Evolutionary conservation across 2,888 invertebrate species (phyloP).

Genomic region (Octodonta nipae): DNA sequence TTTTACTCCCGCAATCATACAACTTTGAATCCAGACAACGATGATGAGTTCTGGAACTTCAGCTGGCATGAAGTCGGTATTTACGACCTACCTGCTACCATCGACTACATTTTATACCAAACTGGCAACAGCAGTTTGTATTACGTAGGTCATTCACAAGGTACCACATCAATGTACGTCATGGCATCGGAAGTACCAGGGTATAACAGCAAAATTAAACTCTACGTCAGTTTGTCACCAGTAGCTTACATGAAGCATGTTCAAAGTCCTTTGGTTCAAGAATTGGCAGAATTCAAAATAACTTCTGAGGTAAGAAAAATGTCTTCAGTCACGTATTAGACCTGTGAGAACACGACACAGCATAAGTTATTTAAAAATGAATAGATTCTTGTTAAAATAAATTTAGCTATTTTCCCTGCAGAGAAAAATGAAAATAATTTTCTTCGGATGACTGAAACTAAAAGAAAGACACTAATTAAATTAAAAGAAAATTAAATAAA

Average conservation of each 20-base stretch:
- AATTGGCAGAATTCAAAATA: slow-evolving; percentile 18
- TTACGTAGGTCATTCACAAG: slow-evolving; percentile 70
- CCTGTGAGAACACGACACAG: too few relatives aligned
- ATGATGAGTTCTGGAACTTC: slow-evolving; percentile 32
- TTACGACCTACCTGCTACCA: slow-evolving; percentile 62
- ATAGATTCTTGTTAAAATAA: too few relatives aligned
- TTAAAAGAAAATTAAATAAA: too few relatives aligned
- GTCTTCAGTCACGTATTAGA: background rate
- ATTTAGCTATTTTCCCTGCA: too few relatives aligned
- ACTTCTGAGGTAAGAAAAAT: slow-evolving; percentile 15
- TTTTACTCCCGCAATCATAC: slow-evolving; percentile 41
- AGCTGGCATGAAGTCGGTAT: slow-evolving; percentile 62
- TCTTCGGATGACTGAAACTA: too few relatives aligned
- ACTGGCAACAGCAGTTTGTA: slow-evolving; percentile 50
- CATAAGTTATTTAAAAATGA: too few relatives aligned
- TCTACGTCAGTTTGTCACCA: background rate
- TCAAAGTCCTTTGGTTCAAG: slow-evolving; percentile 24
- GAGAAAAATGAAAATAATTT: too few relatives aligned
- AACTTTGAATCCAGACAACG: slow-evolving; percentile 24
- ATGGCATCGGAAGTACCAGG: background rate
- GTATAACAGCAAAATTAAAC: background rate
- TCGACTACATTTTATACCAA: slow-evolving; percentile 50
- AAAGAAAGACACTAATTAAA: too few relatives aligned
- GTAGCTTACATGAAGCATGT: slow-evolving; percentile 32
- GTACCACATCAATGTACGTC: background rate